Evolutionary conservation across 2,888 invertebrate species (phyloP).

Genomic region (Carterocephalus palaemon): DNA sequence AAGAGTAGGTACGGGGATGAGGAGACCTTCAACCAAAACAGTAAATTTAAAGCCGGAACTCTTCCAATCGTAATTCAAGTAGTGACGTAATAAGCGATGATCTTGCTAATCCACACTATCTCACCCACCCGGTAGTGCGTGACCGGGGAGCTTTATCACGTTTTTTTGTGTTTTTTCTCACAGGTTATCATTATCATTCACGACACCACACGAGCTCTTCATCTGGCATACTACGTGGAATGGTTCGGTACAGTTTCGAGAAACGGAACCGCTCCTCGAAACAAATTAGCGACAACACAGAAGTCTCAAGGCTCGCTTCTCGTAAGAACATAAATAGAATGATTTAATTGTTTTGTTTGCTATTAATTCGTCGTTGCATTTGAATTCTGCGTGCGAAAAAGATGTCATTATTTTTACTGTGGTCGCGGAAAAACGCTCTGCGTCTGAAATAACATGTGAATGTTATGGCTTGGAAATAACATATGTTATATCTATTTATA

Average conservation of each 20-base stretch:
- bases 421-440: slow-evolving; percentile 12
- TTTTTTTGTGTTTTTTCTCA: slow-evolving; percentile 59
- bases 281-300: slow-evolving; percentile 52
- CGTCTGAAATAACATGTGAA: slow-evolving; percentile 17
- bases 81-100: slow-evolving; percentile 5
- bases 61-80: slow-evolving; percentile 7
- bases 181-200: slow-evolving; percentile 57
- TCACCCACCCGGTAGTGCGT: slow-evolving; percentile 34
- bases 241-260: slow-evolving; percentile 52
- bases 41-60: slow-evolving; percentile 13
- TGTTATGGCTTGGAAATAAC: no score
- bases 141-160: slow-evolving; percentile 38
- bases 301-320: slow-evolving; percentile 56
- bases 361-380: slow-evolving; percentile 25
- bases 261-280: slow-evolving; percentile 52
- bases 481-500: slow-evolving; percentile 4
- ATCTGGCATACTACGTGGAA: slow-evolving; percentile 55
- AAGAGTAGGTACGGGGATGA: no score
- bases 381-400: slow-evolving; percentile 21
- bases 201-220: slow-evolving; percentile 38
- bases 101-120: slow-evolving; percentile 22
- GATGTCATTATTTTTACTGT: slow-evolving; percentile 17
- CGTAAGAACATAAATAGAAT: slow-evolving; percentile 43
- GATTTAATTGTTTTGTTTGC: slow-evolving; percentile 41
- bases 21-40: no score